phyloP scores from a whole-genome alignment of 2,888 invertebrate genomes.

The Tetragonula carbonaria region DNA sequence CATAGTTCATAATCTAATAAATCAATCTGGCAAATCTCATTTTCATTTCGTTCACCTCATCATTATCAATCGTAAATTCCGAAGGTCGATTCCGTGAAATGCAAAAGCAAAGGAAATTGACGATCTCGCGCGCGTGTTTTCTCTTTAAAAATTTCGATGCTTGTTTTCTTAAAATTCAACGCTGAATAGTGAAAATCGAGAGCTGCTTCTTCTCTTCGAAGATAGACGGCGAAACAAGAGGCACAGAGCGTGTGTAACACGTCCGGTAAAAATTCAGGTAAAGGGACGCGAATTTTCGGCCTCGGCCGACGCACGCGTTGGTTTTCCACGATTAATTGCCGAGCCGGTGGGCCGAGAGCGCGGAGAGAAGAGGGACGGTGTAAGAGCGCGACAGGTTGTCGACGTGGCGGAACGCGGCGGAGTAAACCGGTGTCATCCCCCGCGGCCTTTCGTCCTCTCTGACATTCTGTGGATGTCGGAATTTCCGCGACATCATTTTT shows the following conservation, averaged over 20 bases:
- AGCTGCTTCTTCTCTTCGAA: not conserved
- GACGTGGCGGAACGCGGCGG: slow-evolving; percentile 66
- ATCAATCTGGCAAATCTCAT: too few relatives aligned
- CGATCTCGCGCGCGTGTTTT: too few relatives aligned
- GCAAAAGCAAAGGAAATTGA: too few relatives aligned
- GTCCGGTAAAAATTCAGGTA: slow-evolving; percentile 7
- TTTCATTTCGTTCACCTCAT: too few relatives aligned
- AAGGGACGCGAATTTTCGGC: slow-evolving; percentile 7
- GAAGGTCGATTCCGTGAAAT: too few relatives aligned
- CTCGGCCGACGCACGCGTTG: slow-evolving; percentile 5
- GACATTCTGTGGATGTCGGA: slow-evolving; percentile 77
- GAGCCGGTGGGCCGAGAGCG: slow-evolving; percentile 14
- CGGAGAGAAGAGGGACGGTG: slow-evolving; percentile 18
- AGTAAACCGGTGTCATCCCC: slow-evolving; percentile 40
- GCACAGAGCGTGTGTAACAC: slow-evolving; percentile 5
- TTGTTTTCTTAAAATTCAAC: too few relatives aligned
- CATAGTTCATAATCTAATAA: too few relatives aligned
- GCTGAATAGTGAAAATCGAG: too few relatives aligned
- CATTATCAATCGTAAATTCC: too few relatives aligned
- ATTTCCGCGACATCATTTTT: slow-evolving; percentile 82
- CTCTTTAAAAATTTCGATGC: too few relatives aligned
- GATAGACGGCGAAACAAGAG: not conserved
- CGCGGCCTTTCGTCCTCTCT: slow-evolving; percentile 50
- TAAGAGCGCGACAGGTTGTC: slow-evolving; percentile 69
- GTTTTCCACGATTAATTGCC: slow-evolving; percentile 64